Conservation (phyloP, 2,113 vertebrate species). For the Hippocampus guttulatus region DNA sequence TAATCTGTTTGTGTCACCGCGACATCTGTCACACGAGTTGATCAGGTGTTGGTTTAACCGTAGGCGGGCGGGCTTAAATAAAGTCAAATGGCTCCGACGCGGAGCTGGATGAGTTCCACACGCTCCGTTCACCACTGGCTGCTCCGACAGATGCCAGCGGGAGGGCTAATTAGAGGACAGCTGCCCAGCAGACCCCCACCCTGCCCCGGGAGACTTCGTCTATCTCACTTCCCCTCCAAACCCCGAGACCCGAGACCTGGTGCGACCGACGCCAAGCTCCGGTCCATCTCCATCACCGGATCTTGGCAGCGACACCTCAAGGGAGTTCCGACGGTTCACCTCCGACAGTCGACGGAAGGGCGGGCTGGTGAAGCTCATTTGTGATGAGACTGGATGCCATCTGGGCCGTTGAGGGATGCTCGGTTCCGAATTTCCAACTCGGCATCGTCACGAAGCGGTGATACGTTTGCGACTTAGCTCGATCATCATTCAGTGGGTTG, state of each 20-base stretch:
- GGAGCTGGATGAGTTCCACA: constrained; percentile 65
- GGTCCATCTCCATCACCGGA: constrained; percentile 31
- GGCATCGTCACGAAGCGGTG: not conserved
- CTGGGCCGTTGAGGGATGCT: constrained; percentile 9
- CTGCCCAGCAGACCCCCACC: constrained; percentile 72
- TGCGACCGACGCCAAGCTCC: constrained; percentile 34
- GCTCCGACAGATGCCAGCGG: constrained; percentile 70
- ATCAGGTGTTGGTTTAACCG: constrained; percentile 61
- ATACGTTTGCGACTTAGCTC: constrained; percentile 16
- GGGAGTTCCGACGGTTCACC: constrained; percentile 14
- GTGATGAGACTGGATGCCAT: constrained; percentile 9
- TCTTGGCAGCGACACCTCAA: constrained; percentile 15
- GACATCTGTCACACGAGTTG: constrained; percentile 19
- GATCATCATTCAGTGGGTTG: constrained; percentile 56
- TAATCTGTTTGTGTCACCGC: not conserved
- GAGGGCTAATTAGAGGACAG: constrained; percentile 78
- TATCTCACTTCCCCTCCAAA: constrained; percentile 53
- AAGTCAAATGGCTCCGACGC: constrained; percentile 67
- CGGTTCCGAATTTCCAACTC: not conserved
- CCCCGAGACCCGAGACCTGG: constrained; percentile 28
- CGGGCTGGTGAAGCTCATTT: constrained; percentile 15
- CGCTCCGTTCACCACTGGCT: constrained; percentile 47
- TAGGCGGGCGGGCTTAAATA: constrained; percentile 63
- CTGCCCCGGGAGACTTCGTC: constrained; percentile 58
- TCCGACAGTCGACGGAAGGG: not conserved